Evolutionary conservation across 2,888 invertebrate genomes (phyloP).

Genomic region (Bugula neritina): DNA sequence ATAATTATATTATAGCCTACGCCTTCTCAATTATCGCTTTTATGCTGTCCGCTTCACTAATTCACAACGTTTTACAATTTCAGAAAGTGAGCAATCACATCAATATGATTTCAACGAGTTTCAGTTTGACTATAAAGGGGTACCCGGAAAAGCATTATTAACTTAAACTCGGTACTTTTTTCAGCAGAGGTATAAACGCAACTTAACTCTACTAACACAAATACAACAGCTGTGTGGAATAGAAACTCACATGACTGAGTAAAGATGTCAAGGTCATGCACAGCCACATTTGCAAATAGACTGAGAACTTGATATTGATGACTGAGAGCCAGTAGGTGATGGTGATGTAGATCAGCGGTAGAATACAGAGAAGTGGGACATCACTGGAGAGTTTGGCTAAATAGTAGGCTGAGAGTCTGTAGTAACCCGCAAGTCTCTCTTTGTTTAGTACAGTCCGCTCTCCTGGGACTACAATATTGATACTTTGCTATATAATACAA

Average conservation of each 20-base stretch:
- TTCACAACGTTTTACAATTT: too few species aligned
- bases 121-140: too few species aligned
- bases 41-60: too few species aligned
- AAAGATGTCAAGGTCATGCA: background rate
- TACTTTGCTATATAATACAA: background rate
- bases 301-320: conserved; percentile 54
- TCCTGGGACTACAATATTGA: conserved; percentile 63
- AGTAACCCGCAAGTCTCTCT: conserved; percentile 71
- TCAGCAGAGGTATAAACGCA: too few species aligned
- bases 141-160: too few species aligned
- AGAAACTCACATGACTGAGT: conserved; percentile 1
- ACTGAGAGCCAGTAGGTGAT: conserved; percentile 73
- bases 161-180: too few species aligned
- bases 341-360: conserved; percentile 70
- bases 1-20: too few species aligned
- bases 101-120: too few species aligned
- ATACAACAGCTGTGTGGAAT: background rate
- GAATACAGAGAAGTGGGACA: conserved; percentile 66
- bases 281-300: conserved; percentile 53
- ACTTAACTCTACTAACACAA: too few species aligned
- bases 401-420: conserved; percentile 73
- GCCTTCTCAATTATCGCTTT: too few species aligned
- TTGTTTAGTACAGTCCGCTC: conserved; percentile 74
- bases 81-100: too few species aligned
- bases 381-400: conserved; percentile 76